These are phyloP conservation scores for Holothuria scabra DNA, from an alignment of 53 echinoderm and acorn worm species.

Conservation along the genomic window DNA sequence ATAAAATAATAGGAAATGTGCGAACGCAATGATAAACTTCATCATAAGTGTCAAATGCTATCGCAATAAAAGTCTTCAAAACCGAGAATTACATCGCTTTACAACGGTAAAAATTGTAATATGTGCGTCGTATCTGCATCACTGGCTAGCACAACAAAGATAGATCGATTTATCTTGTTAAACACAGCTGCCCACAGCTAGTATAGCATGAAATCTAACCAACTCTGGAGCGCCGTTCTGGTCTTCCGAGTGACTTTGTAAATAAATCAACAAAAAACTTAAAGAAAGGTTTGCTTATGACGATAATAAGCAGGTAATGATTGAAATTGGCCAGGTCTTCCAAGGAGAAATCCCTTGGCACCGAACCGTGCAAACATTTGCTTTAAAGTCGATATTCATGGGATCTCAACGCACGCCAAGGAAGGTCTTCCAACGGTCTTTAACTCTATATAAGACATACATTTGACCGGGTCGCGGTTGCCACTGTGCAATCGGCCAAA, in stretches of 20 bases:
- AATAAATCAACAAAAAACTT: constrained; percentile 20
- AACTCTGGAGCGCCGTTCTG: constrained; percentile 29
- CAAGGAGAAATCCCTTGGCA: neutral
- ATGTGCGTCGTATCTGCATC: no score
- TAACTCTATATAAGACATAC: neutral
- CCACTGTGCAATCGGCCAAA: constrained; percentile 14
- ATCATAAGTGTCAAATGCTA: no score
- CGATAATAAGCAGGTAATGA: constrained; percentile 33
- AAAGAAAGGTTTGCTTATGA: neutral
- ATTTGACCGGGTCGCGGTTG: neutral
- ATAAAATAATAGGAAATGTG: no score
- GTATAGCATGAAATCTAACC: constrained; percentile 33
- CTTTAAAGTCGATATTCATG: constrained; percentile 4
- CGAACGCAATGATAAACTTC: no score
- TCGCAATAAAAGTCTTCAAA: no score
- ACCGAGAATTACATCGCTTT: no score
- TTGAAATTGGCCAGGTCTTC: constrained; percentile 14
- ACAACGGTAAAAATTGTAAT: no score
- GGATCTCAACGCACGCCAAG: neutral
- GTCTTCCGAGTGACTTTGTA: constrained; percentile 18
- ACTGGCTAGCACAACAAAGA: neutral
- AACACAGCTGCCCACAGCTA: constrained; percentile 29
- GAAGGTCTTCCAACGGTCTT: constrained; percentile 25
- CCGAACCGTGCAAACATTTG: neutral
- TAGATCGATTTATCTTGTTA: constrained; percentile 28